phyloP scores from a whole-genome alignment of 2,797 vertebrate genomes.

The Anguilla megastoma region DNA sequence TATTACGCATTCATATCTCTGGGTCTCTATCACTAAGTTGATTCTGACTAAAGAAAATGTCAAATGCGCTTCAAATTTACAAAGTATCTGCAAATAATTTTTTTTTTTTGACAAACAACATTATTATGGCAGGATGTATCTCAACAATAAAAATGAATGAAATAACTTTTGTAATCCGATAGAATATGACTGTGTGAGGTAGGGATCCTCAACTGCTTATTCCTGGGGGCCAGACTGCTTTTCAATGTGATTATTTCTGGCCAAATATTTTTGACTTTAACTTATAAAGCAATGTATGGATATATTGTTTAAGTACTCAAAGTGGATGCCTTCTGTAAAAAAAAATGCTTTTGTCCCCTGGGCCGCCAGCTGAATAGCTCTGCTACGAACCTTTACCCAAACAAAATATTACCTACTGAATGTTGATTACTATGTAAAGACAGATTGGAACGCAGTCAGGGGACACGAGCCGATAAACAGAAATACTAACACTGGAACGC shows the following conservation, averaged over 20 bases:
- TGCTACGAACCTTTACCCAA: neutral
- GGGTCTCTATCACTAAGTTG: neutral
- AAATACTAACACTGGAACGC: neutral
- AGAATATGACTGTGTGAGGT: neutral
- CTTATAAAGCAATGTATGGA: neutral
- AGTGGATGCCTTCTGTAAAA: neutral
- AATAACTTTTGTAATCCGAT: neutral
- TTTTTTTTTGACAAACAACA: neutral
- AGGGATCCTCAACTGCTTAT: neutral
- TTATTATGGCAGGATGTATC: neutral
- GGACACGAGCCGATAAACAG: neutral
- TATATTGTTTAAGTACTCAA: neutral
- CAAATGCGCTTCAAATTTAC: neutral
- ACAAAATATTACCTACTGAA: neutral
- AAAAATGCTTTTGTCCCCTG: neutral
- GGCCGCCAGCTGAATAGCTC: neutral
- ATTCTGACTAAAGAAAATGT: neutral
- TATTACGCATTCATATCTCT: neutral
- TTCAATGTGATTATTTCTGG: too few relatives aligned
- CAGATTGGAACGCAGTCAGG: neutral
- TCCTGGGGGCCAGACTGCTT: neutral
- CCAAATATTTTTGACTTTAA: neutral
- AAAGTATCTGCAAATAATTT: neutral
- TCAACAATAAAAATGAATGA: neutral
- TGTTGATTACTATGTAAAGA: neutral